Percentiles rank a stretch among this genome's conserved stretches.
Conservation (phyloP, 2,888 invertebrate genomes). For the Tachina grossa region DNA sequence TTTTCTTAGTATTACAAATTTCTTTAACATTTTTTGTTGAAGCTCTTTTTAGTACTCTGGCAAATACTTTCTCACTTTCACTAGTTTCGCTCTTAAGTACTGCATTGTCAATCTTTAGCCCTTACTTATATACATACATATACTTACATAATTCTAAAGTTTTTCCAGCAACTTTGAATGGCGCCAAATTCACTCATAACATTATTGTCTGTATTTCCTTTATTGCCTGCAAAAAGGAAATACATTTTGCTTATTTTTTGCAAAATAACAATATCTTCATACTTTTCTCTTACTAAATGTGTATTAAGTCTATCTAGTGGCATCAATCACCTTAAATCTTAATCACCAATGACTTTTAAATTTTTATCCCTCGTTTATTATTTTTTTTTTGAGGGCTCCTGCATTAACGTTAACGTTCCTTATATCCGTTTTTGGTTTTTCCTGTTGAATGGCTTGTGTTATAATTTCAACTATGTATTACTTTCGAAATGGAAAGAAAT, state of each 20-base stretch:
- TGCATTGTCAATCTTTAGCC: too few species aligned
- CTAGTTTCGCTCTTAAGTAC: too few species aligned
- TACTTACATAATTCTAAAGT: too few species aligned
- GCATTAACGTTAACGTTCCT: slow-evolving; percentile 79
- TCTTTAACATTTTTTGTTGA: too few species aligned
- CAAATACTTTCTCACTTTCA: too few species aligned
- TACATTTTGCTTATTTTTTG: slow-evolving; percentile 73
- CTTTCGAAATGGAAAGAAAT: slow-evolving; percentile 35
- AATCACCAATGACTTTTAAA: slow-evolving; percentile 29
- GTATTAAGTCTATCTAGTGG: slow-evolving; percentile 56
- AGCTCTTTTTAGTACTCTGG: too few species aligned
- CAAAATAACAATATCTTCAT: slow-evolving; percentile 36
- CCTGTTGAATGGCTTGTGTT: slow-evolving; percentile 85
- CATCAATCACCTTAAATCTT: slow-evolving; percentile 64
- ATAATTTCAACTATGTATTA: slow-evolving; percentile 36
- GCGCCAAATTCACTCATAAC: slow-evolving; percentile 37
- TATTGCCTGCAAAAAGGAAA: slow-evolving; percentile 76
- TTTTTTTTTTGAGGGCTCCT: neutral
- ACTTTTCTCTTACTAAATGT: neutral
- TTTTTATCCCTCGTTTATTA: slow-evolving; percentile 63
- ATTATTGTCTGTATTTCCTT: slow-evolving; percentile 76
- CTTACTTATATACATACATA: too few species aligned
- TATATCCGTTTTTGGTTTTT: slow-evolving; percentile 82
- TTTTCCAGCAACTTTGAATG: neutral
- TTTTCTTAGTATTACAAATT: too few species aligned